Conservation (phyloP, 2,113 vertebrate genomes). For the Prolemur simus region DNA sequence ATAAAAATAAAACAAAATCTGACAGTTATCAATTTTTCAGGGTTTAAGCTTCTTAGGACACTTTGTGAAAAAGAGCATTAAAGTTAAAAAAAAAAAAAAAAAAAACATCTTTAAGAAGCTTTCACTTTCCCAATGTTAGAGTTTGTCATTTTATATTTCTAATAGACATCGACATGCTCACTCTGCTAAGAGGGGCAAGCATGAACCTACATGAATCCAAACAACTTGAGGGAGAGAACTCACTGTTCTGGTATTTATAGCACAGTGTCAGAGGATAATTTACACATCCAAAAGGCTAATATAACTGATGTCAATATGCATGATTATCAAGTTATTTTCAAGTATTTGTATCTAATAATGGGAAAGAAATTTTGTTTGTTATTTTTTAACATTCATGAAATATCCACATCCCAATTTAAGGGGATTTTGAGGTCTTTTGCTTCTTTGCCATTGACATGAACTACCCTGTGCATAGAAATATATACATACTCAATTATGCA, state of each 20-base stretch:
- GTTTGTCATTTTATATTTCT: neutral
- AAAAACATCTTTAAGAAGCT: neutral
- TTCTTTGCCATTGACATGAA: neutral
- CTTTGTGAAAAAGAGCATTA: neutral
- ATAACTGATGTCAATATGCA: neutral
- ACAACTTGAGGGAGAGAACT: neutral
- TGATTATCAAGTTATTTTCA: neutral
- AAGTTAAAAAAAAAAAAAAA: neutral
- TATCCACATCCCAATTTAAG: neutral
- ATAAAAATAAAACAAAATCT: neutral
- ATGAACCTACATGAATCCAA: neutral
- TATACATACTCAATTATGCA: neutral
- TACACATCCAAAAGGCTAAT: neutral
- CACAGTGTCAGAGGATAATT: neutral
- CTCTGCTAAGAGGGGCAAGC: neutral
- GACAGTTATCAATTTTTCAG: neutral
- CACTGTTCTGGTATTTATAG: neutral
- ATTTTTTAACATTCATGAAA: constrained; percentile 1
- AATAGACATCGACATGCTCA: neutral
- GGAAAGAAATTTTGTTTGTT: neutral
- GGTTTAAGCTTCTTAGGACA: neutral
- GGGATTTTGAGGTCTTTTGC: neutral
- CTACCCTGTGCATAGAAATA: neutral
- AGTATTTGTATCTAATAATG: neutral
- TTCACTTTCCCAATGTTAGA: neutral